A percentile compares a stretch with the other conserved stretches of the same genome.
These are phyloP conservation scores for Cylindroiulus punctatus DNA, from an alignment of 2,888 invertebrate genomes.

Conservation along the genomic window DNA sequence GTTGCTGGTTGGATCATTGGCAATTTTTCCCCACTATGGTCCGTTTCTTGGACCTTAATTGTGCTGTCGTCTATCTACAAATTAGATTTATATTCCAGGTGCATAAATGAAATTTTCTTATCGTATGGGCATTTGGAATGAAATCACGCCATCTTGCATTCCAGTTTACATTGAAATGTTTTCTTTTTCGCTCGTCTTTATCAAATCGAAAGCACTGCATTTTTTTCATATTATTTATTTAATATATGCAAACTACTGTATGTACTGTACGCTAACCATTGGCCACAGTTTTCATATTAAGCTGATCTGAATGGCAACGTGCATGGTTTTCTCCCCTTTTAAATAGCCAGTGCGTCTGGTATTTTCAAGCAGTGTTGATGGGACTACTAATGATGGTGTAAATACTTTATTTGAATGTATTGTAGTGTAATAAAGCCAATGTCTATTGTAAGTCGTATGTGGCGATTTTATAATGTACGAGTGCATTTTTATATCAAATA, in stretches of 20 bases:
- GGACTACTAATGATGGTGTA: neutral
- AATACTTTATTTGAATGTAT: neutral
- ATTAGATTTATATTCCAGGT: neutral
- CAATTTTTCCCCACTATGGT: neutral
- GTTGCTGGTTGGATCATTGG: neutral
- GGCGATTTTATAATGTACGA: neutral
- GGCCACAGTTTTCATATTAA: neutral
- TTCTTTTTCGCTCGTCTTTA: neutral
- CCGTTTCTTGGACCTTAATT: neutral
- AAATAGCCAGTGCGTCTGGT: neutral
- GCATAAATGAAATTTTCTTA: neutral
- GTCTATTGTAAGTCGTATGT: neutral
- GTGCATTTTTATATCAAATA: too few species aligned
- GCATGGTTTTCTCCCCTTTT: neutral
- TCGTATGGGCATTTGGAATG: neutral
- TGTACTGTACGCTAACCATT: neutral
- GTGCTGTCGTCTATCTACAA: neutral
- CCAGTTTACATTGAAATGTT: conserved; percentile 13
- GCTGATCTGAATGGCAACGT: neutral
- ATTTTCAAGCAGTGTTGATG: neutral
- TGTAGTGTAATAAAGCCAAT: neutral
- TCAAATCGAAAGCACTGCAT: neutral
- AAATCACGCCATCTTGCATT: neutral
- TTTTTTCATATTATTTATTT: conserved; percentile 11
- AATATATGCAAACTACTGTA: neutral